Evolutionary conservation across 2,888 invertebrate species (phyloP), one percentile per base, ranked within the genome.

Genomic region (Melanotus villosus): DNA sequence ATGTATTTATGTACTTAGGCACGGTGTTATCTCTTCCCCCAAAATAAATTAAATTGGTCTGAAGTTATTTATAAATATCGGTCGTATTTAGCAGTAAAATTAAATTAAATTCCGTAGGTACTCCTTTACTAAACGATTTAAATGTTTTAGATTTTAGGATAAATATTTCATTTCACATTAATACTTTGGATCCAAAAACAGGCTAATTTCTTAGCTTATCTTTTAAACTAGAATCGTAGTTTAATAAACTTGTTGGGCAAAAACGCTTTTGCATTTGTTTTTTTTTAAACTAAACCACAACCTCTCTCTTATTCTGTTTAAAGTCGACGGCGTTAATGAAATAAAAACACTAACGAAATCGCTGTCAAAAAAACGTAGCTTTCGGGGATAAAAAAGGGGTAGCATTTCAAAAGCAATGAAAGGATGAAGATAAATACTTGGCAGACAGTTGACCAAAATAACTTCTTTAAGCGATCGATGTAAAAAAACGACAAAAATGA

Each of bases 401-500:
- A 47, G 23, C 47, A 47, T 47, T 47, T 47, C 47, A 47, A 47
- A 47, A 23, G 32, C 34, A 52, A 52, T 52, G 52, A 52, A 52
- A 32, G 32, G 52, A 32, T 32, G 52, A 32, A 52, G 52, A 52
- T 32, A 52, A 52, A 52, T 52, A 52, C 18, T 52, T 52, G 38
- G 36, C n/a, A 56, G 56, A 38, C 56, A 56, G 56, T 38, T 56
- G 56, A 38, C 36, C 36, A 38, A 38, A 56, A 38, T 38, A 36
- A 34, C 30, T 65, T 65, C 56, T 45, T 56, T 64, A 38, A 43
- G 18, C 32, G 18, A 38, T 50, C 26, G 36, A 36, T 36, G 30
- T 3, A 36, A 45, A 54, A 63, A 52, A 65, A 47, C 41, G 47
- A 56, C 57, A 10, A 32, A 58, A 36, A 59, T 65, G 47, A 65